Percentiles rank a stretch among this genome's conserved stretches.
Evolutionary conservation across 2,888 invertebrate species (phyloP).

Genomic region (Pseudococcus longispinus): DNA sequence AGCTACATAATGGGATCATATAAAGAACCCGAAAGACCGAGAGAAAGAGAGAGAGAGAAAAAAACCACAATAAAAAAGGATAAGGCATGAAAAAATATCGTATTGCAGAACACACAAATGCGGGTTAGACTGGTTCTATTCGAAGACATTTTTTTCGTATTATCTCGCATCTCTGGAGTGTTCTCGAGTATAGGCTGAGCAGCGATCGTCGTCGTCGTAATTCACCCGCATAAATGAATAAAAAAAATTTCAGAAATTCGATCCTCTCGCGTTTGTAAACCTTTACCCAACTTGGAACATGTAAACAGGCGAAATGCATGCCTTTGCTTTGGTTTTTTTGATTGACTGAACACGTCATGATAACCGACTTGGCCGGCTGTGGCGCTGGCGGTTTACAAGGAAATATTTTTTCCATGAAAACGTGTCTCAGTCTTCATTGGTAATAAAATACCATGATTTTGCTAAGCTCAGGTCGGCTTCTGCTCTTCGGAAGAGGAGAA

Average conservation of each 20-base stretch:
- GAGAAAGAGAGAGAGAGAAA: background rate
- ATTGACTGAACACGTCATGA: slow-evolving; percentile 13
- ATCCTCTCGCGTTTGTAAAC: background rate
- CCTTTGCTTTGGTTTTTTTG: slow-evolving; percentile 14
- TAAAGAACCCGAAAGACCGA: background rate
- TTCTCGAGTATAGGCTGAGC: background rate
- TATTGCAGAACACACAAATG: slow-evolving; percentile 31
- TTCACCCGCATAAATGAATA: slow-evolving; percentile 31
- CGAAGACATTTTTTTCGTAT: background rate
- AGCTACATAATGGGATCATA: background rate
- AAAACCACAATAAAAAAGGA: background rate
- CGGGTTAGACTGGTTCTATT: slow-evolving; percentile 37
- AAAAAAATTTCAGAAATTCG: slow-evolving; percentile 20
- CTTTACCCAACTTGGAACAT: background rate
- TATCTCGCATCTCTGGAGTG: background rate
- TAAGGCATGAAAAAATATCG: slow-evolving; percentile 6
- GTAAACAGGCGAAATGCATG: background rate
- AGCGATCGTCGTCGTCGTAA: background rate
- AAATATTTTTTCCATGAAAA: slow-evolving; percentile 6
- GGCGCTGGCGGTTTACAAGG: background rate
- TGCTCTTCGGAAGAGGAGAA: background rate
- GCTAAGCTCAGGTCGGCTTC: background rate
- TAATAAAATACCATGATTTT: background rate
- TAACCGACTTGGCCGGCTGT: background rate
- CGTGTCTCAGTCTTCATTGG: background rate